Percentiles rank a stretch among this genome's conserved stretches.
Evolutionary conservation across 2,797 vertebrate species (phyloP).

Genomic region (Eurystomus glaucurus): DNA sequence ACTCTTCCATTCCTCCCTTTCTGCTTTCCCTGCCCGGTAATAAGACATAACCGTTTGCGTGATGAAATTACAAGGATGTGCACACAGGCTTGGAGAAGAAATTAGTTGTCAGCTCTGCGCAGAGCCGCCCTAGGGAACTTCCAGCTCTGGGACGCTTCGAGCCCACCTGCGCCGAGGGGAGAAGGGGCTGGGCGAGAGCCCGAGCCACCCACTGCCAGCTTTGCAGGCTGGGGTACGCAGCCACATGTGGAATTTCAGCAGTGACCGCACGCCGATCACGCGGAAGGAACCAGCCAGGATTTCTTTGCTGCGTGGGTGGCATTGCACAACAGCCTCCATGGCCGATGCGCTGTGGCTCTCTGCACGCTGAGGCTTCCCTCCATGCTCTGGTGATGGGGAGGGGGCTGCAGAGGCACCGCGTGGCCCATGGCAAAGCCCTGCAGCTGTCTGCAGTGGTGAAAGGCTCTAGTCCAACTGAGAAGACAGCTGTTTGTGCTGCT

Average conservation of each 20-base stretch:
- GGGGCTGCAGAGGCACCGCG: neutral
- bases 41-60: neutral
- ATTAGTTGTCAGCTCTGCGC: neutral
- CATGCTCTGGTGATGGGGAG: accelerated
- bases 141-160: neutral
- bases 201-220: neutral
- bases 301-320: neutral
- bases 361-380: neutral
- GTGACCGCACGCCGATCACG: neutral
- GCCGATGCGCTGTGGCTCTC: accelerated
- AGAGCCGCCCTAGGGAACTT: neutral
- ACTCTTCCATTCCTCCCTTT: slow-evolving; percentile 1
- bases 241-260: neutral
- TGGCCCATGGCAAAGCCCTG: neutral
- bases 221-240: neutral
- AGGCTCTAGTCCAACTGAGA: accelerated
- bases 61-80: neutral
- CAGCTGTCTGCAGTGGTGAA: neutral
- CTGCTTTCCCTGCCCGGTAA: neutral
- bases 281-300: neutral
- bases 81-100: neutral
- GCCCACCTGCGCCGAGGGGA: neutral
- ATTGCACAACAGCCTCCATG: neutral
- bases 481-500: neutral
- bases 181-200: neutral